Base-by-base conservation (phyloP, 2,888 invertebrate species). In the Tholera decimalis region DNA sequence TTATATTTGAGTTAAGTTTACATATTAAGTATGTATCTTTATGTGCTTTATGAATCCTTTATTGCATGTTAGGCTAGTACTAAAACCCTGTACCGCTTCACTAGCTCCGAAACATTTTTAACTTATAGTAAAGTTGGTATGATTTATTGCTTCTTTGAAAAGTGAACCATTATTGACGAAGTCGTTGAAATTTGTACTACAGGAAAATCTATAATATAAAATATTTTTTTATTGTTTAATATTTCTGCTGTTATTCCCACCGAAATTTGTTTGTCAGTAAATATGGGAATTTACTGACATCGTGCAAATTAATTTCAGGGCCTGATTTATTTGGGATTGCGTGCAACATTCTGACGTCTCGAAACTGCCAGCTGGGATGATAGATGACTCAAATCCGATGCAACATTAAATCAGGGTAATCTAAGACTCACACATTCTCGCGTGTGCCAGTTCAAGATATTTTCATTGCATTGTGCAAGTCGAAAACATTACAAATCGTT, bases 381-480 rank as follows among this genome's bases (percentile, higher is more conserved):
- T 77, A 66, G 74, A 79, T 79, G 39, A 79, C 60, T 60, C n/a
- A 24, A 67, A 72, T 51, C 33, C 15, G 35, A 71, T 67, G 72
- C 76, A 77, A 78, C 44, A 67, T 57, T 54, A 73, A 77, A 75
- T 76, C 68, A 62, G 61, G 39, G 71, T 71, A 73, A 78, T 79
- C 54, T 61, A 62, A 73, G 73, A 78, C 59, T 58, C 61, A 71
- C 30, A 47, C 24, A 55, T 39, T 61, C 67, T 67, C 50, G 58
- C 60, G 61, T 79, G 77, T 62, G 49, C 62, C n/a, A 61, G 53
- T 63, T 70, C 63, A 64, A 53, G 62, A 63, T 68, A 57, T 73
- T 69, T 72, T 61, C 50, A 44, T 64, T 66, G 50, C 59, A 71
- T 80, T 81, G 67, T 71, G 75, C 67, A 79, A 79, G 47, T 22